These are phyloP conservation scores for Mirza zaza DNA, from an alignment of 2,113 vertebrate genomes.

Conservation along the genomic window DNA sequence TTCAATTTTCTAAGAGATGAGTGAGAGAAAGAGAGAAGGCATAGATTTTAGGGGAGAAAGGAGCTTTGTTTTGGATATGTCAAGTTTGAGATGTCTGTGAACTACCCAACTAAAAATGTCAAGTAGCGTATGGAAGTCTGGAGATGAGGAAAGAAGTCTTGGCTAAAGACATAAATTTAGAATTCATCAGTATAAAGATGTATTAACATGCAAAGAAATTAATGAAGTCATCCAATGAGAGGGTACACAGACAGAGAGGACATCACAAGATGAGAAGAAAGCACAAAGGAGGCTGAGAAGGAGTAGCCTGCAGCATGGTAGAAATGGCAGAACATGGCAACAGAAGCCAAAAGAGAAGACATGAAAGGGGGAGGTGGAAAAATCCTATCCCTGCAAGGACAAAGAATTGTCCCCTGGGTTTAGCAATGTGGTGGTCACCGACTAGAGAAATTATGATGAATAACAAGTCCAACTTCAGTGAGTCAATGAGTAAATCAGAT, in stretches of 20 bases:
- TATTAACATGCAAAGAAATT: background rate
- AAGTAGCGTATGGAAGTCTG: background rate
- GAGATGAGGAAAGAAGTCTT: background rate
- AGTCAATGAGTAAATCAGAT: background rate
- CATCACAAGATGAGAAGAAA: background rate
- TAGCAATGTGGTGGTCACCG: background rate
- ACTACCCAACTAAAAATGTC: background rate
- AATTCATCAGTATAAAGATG: background rate
- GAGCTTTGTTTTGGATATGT: background rate
- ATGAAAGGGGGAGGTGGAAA: background rate
- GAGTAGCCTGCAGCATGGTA: background rate
- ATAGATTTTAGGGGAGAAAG: background rate
- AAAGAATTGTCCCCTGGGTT: background rate
- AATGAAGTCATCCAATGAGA: background rate
- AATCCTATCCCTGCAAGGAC: background rate
- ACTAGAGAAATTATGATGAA: background rate
- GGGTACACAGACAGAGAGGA: background rate
- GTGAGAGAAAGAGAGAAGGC: background rate
- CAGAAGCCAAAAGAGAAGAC: background rate
- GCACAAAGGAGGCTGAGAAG: background rate
- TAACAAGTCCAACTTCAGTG: background rate
- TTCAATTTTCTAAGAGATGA: background rate
- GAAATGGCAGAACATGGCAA: background rate
- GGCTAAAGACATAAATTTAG: background rate
- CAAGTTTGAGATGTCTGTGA: background rate